Conservation (phyloP, 1,140 invertebrate species). For the Aleiodes sp. region DNA sequence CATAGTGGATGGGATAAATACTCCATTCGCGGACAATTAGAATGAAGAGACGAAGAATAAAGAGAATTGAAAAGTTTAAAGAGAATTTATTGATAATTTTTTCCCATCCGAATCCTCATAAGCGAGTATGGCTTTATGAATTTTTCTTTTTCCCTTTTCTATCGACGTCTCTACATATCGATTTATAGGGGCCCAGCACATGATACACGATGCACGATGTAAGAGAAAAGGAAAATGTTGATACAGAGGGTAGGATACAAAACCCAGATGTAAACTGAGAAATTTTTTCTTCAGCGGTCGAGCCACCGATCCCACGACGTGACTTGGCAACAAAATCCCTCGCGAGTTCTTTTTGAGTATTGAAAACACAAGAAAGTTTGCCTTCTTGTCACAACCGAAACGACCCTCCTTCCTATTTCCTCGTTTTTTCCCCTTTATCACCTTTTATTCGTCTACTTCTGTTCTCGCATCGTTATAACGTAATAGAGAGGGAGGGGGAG, state of each 20-base stretch:
- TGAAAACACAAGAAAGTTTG: slow-evolving; percentile 11
- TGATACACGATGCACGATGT: slow-evolving; percentile 1
- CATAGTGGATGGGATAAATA: background rate
- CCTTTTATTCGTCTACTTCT: slow-evolving; percentile 7
- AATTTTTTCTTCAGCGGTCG: slow-evolving; percentile 19
- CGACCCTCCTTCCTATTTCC: background rate
- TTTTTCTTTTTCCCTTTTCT: background rate
- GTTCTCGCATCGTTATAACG: slow-evolving; percentile 41
- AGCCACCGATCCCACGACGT: slow-evolving; percentile 45
- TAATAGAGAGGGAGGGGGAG: no score
- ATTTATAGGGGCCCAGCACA: background rate
- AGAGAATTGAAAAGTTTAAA: background rate
- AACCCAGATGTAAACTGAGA: slow-evolving; percentile 12
- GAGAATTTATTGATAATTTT: background rate
- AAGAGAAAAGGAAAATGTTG: slow-evolving; percentile 8
- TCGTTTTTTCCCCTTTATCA: background rate
- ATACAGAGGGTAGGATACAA: slow-evolving; percentile 19
- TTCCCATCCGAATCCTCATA: background rate
- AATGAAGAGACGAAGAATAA: background rate
- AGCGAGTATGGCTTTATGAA: no score
- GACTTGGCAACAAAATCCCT: slow-evolving; percentile 45
- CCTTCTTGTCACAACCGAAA: slow-evolving; percentile 35
- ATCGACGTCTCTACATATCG: slow-evolving; percentile 4
- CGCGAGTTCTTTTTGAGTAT: background rate
- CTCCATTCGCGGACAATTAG: background rate